phyloP scores from a whole-genome alignment of 1,140 invertebrate species.

The Bactericera cockerelli region DNA sequence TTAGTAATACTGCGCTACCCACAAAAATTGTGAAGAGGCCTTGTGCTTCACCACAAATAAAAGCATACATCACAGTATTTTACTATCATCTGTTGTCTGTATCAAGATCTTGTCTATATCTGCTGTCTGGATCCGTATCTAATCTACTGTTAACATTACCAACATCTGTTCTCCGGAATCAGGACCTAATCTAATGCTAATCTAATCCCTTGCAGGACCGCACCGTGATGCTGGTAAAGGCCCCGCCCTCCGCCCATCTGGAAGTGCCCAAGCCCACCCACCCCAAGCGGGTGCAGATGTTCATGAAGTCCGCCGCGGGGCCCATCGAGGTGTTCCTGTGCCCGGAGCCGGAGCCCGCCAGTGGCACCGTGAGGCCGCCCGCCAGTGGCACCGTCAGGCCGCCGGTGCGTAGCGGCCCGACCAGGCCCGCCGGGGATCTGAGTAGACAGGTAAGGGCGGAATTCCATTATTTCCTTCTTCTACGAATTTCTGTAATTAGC shows the following conservation, averaged over 20 bases:
- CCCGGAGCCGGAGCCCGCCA: constrained; percentile 30
- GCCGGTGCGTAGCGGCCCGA: neutral
- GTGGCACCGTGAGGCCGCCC: neutral
- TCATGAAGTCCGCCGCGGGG: constrained; percentile 70
- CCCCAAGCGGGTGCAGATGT: constrained; percentile 41
- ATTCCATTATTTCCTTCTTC: neutral
- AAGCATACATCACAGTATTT: no score
- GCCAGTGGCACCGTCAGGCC: neutral
- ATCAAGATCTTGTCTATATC: no score
- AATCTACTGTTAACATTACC: no score
- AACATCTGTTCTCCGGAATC: no score
- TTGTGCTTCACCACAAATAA: no score
- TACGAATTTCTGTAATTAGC: neutral
- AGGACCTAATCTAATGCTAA: no score
- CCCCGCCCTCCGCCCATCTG: constrained; percentile 69
- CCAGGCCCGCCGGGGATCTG: no score
- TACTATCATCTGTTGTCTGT: no score
- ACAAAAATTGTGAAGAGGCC: no score
- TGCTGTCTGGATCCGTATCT: no score
- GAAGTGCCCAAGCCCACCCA: constrained; percentile 35
- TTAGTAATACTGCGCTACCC: no score
- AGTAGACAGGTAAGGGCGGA: neutral
- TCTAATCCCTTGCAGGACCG: constrained; percentile 39
- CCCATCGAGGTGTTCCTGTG: constrained; percentile 89
- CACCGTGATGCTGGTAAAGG: constrained; percentile 82